Evolutionary conservation across 2,797 vertebrate genomes (phyloP).

Genomic region (Labeo calbasu): DNA sequence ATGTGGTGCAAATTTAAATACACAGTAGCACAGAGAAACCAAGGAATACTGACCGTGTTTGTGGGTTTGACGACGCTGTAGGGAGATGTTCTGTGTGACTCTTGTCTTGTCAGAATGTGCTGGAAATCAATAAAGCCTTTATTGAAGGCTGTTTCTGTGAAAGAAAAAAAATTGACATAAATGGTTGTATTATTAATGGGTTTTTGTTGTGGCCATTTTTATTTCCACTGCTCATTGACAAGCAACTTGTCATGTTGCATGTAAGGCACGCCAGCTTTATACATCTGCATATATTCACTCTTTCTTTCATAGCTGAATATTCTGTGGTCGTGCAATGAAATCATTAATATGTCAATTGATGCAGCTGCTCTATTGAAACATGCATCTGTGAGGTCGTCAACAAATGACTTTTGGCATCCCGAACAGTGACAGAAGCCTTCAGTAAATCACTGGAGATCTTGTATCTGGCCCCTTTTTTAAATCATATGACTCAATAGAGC

Average conservation of each 20-base stretch:
- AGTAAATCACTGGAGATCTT: constrained; percentile 14
- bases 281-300: background rate
- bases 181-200: background rate
- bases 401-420: constrained; percentile 19
- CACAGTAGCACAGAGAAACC: constrained; percentile 35
- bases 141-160: background rate
- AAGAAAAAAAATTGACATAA: background rate
- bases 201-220: background rate
- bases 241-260: background rate
- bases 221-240: background rate
- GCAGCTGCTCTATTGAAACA: constrained; percentile 39
- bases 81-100: background rate
- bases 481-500: constrained; percentile 38
- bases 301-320: constrained; percentile 1
- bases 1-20: constrained; percentile 57
- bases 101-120: background rate
- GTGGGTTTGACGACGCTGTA: constrained; percentile 7
- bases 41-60: constrained; percentile 23
- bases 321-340: background rate
- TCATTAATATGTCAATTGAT: constrained; percentile 2
- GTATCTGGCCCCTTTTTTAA: constrained; percentile 38
- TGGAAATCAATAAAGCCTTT: background rate
- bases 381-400: constrained; percentile 1
- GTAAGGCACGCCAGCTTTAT: background rate
- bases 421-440: background rate